phyloP scores from a whole-genome alignment of 2,888 invertebrate genomes.

The Sminthurinus aureus region DNA sequence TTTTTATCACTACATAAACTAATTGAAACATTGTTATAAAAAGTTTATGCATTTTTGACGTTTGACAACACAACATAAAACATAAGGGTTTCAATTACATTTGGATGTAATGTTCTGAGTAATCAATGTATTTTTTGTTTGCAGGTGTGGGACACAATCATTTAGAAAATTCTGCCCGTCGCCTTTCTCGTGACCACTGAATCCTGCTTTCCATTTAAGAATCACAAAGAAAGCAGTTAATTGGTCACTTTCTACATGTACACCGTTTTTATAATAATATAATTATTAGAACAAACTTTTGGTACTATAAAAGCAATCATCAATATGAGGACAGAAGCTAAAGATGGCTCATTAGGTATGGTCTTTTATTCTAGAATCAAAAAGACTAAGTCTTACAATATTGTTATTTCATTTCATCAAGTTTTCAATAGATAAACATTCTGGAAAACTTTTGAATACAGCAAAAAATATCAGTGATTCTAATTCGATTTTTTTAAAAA shows the following conservation, averaged over 20 bases:
- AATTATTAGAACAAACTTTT: not conserved
- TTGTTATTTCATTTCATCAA: not conserved
- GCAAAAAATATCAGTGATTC: too few species aligned
- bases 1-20: too few species aligned
- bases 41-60: not conserved
- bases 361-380: too few species aligned
- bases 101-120: not conserved
- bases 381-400: not conserved
- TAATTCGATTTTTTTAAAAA: too few species aligned
- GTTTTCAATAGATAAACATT: not conserved
- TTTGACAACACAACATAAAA: too few species aligned
- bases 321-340: constrained; percentile 43
- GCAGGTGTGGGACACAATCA: not conserved
- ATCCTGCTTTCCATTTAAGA: not conserved
- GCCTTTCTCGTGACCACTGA: not conserved
- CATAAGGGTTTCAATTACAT: not conserved
- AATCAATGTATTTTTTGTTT: not conserved
- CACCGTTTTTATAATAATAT: not conserved
- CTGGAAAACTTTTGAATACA: not conserved
- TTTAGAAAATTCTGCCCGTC: not conserved
- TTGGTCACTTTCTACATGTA: not conserved
- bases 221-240: not conserved
- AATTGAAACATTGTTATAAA: not conserved
- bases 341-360: constrained; percentile 34
- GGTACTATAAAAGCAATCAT: not conserved